Base-by-base conservation (phyloP, 2,797 vertebrate species). In the Australoheros facetus region DNA sequence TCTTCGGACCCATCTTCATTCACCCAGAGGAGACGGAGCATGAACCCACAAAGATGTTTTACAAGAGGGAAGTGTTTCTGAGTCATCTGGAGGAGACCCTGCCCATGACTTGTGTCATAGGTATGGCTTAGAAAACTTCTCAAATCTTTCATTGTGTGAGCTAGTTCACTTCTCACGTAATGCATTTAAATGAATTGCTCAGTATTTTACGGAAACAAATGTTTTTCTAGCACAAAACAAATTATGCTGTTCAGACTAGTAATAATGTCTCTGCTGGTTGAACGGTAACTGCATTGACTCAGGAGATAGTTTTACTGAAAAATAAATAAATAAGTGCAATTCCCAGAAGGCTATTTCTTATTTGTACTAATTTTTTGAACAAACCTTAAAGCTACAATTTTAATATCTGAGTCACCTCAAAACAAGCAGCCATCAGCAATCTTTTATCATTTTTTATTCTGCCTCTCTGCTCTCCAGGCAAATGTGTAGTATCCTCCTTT, bases 11-110 rank as follows among this genome's bases (percentile, higher is more conserved):
- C 12, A 98, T 99, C 84, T 99, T 99, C 85, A 98, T 99, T 88
- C 97, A 98, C 78, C 98, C 98, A 4, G 98, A 99, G 87, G 98
- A 99, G 90, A 99, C 98, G 0, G 97, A 97, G 80, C 98, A 99
- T 34, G 98, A 99, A 73, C 98, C 98, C 78, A 99, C 98, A 23
- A 99, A 98, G 95, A 99, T 99, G 98, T 99, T 99, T 92, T 99
- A 99, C 93, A 98, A 98, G 93, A 97, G 96, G 90, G 98, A 99
- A 93, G 97, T 99, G 82, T 99, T 99, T 90, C 94, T 99, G 85
- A 99, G 98, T 94, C 97, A 96, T 77, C 85, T 99, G 80, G 98
- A 99, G 91, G 98, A 99, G 90, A 97, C 96, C 26, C 97, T 97
- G 83, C 97, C 98, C 0, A 96, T 99, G 96, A 97, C 96, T 60